These are phyloP conservation scores for Drosophila pallidifrons DNA, from an alignment of 1,140 invertebrate species.

Conservation along the genomic window DNA sequence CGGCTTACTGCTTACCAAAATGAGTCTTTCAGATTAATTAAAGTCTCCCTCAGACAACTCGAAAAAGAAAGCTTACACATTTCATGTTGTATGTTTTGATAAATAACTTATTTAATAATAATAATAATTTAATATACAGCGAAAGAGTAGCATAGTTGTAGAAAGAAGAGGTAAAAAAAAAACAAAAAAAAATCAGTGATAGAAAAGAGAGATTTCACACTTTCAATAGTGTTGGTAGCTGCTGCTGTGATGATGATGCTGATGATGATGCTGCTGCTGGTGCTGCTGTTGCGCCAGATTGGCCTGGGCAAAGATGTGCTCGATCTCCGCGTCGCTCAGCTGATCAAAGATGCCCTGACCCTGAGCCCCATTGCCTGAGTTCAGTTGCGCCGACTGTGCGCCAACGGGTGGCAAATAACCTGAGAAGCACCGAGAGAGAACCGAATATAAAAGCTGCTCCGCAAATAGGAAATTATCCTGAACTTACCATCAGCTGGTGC, in stretches of 20 bases:
- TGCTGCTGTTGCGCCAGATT: constrained; percentile 68
- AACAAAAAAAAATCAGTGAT: constrained; percentile 44
- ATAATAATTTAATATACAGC: constrained; percentile 66
- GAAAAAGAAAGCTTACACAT: no score
- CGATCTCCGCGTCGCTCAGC: constrained; percentile 74
- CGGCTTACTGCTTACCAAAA: no score
- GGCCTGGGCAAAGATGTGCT: constrained; percentile 79
- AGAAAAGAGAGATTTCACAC: neutral
- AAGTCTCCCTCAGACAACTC: no score
- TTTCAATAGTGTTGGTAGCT: constrained; percentile 60
- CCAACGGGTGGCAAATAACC: constrained; percentile 71
- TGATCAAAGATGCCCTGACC: constrained; percentile 74
- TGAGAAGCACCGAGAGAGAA: constrained; percentile 12
- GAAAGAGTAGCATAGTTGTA: constrained; percentile 25
- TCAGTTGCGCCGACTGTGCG: constrained; percentile 47
- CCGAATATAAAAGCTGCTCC: neutral
- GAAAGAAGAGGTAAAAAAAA: constrained; percentile 4
- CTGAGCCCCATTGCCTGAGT: constrained; percentile 29
- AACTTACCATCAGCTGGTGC: constrained; percentile 70
- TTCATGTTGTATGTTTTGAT: constrained; percentile 30
- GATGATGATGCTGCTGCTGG: constrained; percentile 60
- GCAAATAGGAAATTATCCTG: no score
- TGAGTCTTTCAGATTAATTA: no score
- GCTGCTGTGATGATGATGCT: constrained; percentile 57
- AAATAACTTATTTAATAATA: constrained; percentile 78